Percentiles rank a stretch among this genome's conserved stretches.
phyloP scores from a whole-genome alignment of 1,140 invertebrate species.

The Drosophila paulistorum region DNA sequence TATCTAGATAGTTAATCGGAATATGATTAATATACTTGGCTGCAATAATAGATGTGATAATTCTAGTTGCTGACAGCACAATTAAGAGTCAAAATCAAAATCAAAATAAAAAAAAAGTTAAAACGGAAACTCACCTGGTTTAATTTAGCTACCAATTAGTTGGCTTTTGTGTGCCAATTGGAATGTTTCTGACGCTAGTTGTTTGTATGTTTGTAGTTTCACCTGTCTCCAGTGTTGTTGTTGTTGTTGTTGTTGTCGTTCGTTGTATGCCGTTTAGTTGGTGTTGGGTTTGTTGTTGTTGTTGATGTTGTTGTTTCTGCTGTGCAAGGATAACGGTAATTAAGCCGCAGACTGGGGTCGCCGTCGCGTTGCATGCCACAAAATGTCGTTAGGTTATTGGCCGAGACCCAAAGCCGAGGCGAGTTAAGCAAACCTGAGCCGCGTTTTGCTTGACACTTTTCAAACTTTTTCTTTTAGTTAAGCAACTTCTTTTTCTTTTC shows the following conservation, averaged over 20 bases:
- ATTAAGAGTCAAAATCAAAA: not conserved
- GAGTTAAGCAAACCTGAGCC: slow-evolving; percentile 2
- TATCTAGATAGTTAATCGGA: not conserved
- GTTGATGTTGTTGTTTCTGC: slow-evolving; percentile 13
- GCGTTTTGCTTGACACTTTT: slow-evolving; percentile 71
- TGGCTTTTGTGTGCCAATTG: slow-evolving; percentile 48
- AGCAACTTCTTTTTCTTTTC: slow-evolving; percentile 52
- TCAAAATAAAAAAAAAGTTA: not conserved
- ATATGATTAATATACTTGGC: not conserved
- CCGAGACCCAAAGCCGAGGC: slow-evolving; percentile 34
- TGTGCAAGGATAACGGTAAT: slow-evolving; percentile 76
- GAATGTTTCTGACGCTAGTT: slow-evolving; percentile 44
- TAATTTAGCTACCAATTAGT: slow-evolving; percentile 53
- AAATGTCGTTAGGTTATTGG: slow-evolving; percentile 64
- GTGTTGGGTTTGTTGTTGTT: slow-evolving; percentile 14
- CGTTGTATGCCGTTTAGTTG: slow-evolving; percentile 44
- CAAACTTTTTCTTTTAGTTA: slow-evolving; percentile 71
- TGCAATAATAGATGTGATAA: not conserved
- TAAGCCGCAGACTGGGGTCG: slow-evolving; percentile 67
- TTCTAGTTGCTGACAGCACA: slow-evolving; percentile 3
- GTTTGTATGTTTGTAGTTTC: slow-evolving; percentile 26
- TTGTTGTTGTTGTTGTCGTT: slow-evolving; percentile 24
- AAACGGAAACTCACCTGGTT: slow-evolving; percentile 55
- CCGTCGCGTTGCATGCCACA: slow-evolving; percentile 62
- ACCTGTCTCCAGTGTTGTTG: slow-evolving; percentile 32